These are phyloP conservation scores for Sakesphorus luctuosus DNA, from an alignment of 2,113 vertebrate species.

Conservation along the genomic window DNA sequence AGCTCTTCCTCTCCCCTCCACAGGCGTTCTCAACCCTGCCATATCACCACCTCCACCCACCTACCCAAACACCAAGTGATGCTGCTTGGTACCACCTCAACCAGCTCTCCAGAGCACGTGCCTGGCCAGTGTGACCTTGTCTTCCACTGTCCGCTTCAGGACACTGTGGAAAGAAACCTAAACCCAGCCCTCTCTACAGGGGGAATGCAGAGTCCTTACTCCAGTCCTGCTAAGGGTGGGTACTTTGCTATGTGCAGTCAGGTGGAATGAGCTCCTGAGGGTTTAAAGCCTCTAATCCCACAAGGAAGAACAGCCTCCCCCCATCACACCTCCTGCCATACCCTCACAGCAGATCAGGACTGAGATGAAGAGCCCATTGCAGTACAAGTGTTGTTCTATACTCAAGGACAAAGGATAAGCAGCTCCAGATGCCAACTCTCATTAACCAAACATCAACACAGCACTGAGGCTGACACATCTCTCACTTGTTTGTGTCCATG, in stretches of 20 bases:
- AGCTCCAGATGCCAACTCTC: background rate
- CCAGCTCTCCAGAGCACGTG: background rate
- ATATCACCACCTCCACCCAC: background rate
- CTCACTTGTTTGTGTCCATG: background rate
- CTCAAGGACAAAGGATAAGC: constrained; percentile 11
- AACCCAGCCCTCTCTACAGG: background rate
- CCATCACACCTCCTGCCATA: background rate
- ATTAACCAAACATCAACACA: background rate
- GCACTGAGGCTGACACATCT: background rate
- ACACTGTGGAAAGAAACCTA: background rate
- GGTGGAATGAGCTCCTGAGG: background rate
- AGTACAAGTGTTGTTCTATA: background rate
- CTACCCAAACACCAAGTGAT: background rate
- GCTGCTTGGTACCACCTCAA: background rate
- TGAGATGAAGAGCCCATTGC: background rate
- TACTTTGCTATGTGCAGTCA: background rate
- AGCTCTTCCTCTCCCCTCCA: background rate
- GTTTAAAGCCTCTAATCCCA: background rate
- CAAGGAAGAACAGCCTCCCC: background rate
- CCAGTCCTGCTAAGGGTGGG: rapidly evolving
- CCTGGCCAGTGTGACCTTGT: background rate
- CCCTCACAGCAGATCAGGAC: background rate
- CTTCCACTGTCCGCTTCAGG: background rate
- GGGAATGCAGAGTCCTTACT: rapidly evolving
- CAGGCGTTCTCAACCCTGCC: background rate